Base-by-base conservation (phyloP, 1,140 invertebrate species). In the Popillia japonica region DNA sequence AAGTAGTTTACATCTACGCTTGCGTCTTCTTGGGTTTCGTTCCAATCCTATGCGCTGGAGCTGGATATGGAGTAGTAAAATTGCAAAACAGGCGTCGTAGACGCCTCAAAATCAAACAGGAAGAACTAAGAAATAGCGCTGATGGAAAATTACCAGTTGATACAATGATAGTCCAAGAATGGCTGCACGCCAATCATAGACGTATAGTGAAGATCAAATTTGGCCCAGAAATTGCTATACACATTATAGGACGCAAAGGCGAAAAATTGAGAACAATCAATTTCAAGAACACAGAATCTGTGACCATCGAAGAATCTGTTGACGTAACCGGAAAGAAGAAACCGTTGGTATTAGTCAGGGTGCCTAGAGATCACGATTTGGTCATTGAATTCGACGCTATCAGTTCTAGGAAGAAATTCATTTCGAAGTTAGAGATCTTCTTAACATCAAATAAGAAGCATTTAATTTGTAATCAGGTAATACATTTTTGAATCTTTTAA, bases 1-100 rank as follows among this genome's bases (percentile, higher is more conserved):
- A 99, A 87, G 90, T 99, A 64, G 94, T 96, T 2, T 99, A 97
- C 88, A 99, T 99, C 81, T 99, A 98, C 88, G 96, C 93, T 0
- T 98, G 96, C 81, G 90, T 99, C 3, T 94, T 96, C 77, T 89
- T 98, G 7, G 93, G 91, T 2, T 98, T 96, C 84, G 94, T 99
- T 27, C 98, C 98, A 14, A 94, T 99, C 9, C 85, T 98, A 68
- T 95, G 95, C 82, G 96, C 95, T 3, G 95, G 94, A n/a, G 95
- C 95, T 0, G 97, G 94, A 0, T 98, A 98, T 83, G 94, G 95
- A 20, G 93, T 98, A 0, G 95, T 98, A 0, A 98, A 98, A 85
- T 87, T 97, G 44, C 96, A 98, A 86, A 98, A 98, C 82, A 93
- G 94, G 76, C 90, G 94, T 4, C 87, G 96, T 41, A 87, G 96